Conservation (phyloP, 1,140 invertebrate genomes). For the Paraescarpia echinospica region DNA sequence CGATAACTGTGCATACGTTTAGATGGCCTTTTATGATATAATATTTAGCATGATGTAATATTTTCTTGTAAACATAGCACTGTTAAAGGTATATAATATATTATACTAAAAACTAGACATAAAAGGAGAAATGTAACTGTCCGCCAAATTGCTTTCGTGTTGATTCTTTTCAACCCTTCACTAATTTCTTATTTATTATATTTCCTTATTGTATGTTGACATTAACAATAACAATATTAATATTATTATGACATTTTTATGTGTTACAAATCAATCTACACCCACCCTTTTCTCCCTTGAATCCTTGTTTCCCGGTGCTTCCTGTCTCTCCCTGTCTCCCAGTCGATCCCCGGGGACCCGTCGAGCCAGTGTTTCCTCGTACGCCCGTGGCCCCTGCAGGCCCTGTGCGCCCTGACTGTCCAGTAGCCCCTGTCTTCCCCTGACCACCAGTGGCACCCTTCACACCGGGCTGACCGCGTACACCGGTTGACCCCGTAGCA, state of each 20-base stretch:
- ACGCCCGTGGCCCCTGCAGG: neutral
- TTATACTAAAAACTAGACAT: no score
- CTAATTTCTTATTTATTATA: neutral
- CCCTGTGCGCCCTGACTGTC: neutral
- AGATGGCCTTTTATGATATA: no score
- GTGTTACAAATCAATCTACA: neutral
- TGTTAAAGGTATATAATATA: no score
- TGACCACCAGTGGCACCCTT: neutral
- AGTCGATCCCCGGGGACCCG: neutral
- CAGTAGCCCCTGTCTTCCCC: constrained; percentile 14
- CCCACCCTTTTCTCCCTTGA: neutral
- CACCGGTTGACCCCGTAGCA: neutral
- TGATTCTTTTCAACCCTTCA: neutral
- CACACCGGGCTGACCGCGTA: neutral
- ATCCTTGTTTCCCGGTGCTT: neutral
- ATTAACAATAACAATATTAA: no score
- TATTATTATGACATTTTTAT: no score
- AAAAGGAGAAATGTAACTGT: no score
- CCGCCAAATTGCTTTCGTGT: neutral
- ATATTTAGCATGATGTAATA: no score
- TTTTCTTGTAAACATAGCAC: no score
- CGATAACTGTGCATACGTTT: no score
- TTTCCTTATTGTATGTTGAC: no score
- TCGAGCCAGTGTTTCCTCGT: neutral
- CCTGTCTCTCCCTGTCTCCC: neutral